Evolutionary conservation across 1,140 invertebrate genomes (phyloP), one percentile per base, ranked within the genome.

Genomic region (Dendrolimus punctatus): DNA sequence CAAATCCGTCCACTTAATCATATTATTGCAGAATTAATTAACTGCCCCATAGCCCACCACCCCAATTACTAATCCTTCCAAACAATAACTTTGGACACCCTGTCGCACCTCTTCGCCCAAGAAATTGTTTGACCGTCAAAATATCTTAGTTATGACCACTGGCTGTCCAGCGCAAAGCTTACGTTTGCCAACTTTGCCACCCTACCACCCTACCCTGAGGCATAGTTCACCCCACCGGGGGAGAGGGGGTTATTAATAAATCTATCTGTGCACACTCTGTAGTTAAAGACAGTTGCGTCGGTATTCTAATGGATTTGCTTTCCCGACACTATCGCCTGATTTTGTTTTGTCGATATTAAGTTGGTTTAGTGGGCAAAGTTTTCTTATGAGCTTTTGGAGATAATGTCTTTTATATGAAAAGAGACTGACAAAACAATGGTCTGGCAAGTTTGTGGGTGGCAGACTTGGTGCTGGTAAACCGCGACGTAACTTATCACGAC

Each of bases 71-170:
- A 76, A 76, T 73, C 71, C 64, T 52, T 62, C 47, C 36, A 66
- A 66, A 72, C 67, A 40, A 75, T 67, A 73, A 73, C 61, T 71
- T 62, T 46, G 66, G 73, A 74, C 81, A 82, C 62, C 81, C 81
- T 80, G 66, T 85, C 64, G 58, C 58, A 45, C 39, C 41, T 38
- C 60, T 62, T 63, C 60, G 58, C 66, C 74, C 73, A 82, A 81
- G 79, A 85, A 83, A 85, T 83, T 79, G 77, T 73, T 73, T 72
- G 76, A 80, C 80, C 74, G 79, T 81, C 82, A 83, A 85, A 83
- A 85, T 80, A 85, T 85, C 80, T 82, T 83, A 80, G 82, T 82
- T 85, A 85, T 83, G 82, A 78, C 82, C 78, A 74, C 67, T 80
- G 23, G 65, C 78, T 85, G 82, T 85, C 82, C 80, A 60, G 77